Conservation (phyloP, 2,888 invertebrate genomes). For the Lasioglossum malachurum region DNA sequence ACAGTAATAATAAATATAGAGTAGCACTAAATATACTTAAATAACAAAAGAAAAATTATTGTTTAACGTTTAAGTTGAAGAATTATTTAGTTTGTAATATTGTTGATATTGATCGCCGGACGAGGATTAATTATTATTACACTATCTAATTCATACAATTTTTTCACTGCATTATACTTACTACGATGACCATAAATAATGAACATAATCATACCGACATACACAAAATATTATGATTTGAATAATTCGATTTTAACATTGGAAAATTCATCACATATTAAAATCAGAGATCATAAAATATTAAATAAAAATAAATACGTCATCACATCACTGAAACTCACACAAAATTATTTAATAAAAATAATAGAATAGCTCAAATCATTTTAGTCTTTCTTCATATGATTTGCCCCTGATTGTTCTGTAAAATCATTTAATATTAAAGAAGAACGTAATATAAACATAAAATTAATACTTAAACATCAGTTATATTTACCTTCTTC, state of each 20-base stretch:
- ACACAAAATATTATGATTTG: constrained; percentile 30
- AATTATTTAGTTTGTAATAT: background rate
- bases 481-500: constrained; percentile 86
- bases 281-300: constrained; percentile 30
- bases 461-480: background rate
- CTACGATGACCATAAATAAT: constrained; percentile 37
- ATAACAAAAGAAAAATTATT: background rate
- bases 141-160: constrained; percentile 40
- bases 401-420: constrained; percentile 76
- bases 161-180: constrained; percentile 12
- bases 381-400: constrained; percentile 82
- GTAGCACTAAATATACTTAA: background rate
- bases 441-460: constrained; percentile 9
- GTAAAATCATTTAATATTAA: constrained; percentile 47
- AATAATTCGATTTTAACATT: background rate
- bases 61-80: background rate
- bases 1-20: background rate
- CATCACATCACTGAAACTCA: constrained; percentile 39
- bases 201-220: constrained; percentile 14
- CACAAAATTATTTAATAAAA: constrained; percentile 39
- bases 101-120: background rate
- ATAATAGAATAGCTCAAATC: constrained; percentile 22
- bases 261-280: constrained; percentile 35
- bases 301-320: constrained; percentile 49
- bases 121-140: constrained; percentile 27